A percentile compares a stretch with the other conserved stretches of the same genome.
Conservation (phyloP, 1,140 invertebrate species). For the Gerris buenoi region DNA sequence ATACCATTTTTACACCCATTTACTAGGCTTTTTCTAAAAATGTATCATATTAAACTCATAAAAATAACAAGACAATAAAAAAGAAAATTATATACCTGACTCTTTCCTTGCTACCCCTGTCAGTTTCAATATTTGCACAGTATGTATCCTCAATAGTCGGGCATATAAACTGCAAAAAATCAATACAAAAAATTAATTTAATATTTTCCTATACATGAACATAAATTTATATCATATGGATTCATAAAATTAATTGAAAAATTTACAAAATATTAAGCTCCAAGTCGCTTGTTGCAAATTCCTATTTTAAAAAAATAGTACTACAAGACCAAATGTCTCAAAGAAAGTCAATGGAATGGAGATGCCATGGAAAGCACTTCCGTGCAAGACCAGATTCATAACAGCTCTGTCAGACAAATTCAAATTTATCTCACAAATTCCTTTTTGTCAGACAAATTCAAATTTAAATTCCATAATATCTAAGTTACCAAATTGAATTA, state of each 20-base stretch:
- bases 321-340: neutral
- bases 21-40: no score
- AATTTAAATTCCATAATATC: no score
- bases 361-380: neutral
- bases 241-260: neutral
- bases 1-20: no score
- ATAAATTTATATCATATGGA: constrained; percentile 36
- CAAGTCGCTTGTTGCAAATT: neutral
- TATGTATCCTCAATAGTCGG: constrained; percentile 93
- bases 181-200: no score
- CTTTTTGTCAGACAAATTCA: neutral
- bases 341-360: neutral
- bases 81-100: constrained; percentile 37
- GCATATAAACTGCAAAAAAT: constrained; percentile 42
- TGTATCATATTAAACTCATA: no score
- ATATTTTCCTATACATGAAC: no score
- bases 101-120: constrained; percentile 72
- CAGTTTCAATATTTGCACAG: constrained; percentile 80
- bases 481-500: neutral
- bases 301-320: neutral
- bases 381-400: neutral
- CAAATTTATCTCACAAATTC: neutral
- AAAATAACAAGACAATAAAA: no score
- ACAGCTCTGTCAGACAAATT: neutral
- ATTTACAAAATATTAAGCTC: constrained; percentile 5